phyloP scores from a whole-genome alignment of 1,140 invertebrate species.

The Apocrypta bakeri region DNA sequence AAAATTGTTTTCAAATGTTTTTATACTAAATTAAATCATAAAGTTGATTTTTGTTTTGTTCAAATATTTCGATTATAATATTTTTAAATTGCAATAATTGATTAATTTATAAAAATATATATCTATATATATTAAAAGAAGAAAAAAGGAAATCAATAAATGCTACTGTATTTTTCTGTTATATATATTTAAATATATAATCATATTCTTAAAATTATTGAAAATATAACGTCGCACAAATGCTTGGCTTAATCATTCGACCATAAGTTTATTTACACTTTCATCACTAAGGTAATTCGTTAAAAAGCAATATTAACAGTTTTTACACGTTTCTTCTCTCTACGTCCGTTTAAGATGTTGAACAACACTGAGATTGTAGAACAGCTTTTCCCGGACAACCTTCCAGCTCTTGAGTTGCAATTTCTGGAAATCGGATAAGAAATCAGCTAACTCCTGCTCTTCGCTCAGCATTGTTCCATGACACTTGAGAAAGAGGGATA shows the following conservation, averaged over 20 bases:
- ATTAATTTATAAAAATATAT: too few species aligned
- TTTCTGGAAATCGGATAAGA: constrained; percentile 77
- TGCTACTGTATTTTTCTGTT: too few species aligned
- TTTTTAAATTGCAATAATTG: too few species aligned
- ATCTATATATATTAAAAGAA: too few species aligned
- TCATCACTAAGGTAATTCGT: not conserved
- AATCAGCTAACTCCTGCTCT: constrained; percentile 75
- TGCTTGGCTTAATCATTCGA: not conserved
- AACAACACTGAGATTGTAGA: constrained; percentile 86
- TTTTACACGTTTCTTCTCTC: constrained; percentile 42
- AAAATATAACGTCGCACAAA: not conserved
- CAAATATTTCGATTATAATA: too few species aligned
- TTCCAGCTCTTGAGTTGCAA: constrained; percentile 80
- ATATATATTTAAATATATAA: not conserved
- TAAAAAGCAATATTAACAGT: constrained; percentile 16
- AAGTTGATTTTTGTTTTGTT: too few species aligned
- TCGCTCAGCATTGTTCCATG: constrained; percentile 81
- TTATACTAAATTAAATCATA: too few species aligned
- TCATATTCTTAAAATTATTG: not conserved
- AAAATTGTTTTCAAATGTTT: too few species aligned
- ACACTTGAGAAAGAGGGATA: constrained; percentile 92
- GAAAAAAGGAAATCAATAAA: too few species aligned
- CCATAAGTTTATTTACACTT: constrained; percentile 39
- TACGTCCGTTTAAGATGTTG: constrained; percentile 83
- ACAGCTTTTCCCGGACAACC: constrained; percentile 81